Evolutionary conservation across 2,113 vertebrate genomes (phyloP).

Genomic region (Corvus hawaiiensis): DNA sequence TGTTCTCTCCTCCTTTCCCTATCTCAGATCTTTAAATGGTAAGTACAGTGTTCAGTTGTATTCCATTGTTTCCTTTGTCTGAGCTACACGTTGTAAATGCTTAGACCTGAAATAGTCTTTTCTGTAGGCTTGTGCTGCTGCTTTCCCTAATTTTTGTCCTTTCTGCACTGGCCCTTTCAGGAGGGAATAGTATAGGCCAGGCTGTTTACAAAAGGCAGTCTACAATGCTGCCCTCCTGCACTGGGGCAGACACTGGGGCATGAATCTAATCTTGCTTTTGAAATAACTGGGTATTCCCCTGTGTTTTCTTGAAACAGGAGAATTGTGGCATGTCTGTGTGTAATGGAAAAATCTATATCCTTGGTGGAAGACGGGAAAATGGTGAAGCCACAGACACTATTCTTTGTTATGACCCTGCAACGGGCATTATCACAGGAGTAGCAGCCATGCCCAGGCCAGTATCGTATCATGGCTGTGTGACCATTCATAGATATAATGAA

Average conservation of each 20-base stretch:
- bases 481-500: conserved; percentile 96
- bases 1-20: not conserved
- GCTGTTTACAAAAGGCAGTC: not conserved
- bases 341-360: conserved; percentile 97
- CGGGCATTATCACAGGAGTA: conserved; percentile 93
- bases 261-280: not conserved
- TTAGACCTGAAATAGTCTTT: not conserved
- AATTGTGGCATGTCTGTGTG: conserved; percentile 98
- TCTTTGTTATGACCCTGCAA: conserved; percentile 92
- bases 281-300: not conserved
- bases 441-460: conserved; percentile 96
- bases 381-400: conserved; percentile 95
- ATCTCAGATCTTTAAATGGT: not conserved
- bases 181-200: not conserved
- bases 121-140: not conserved
- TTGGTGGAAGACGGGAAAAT: conserved; percentile 90
- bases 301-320: conserved; percentile 79
- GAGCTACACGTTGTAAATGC: not conserved
- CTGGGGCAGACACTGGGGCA: not conserved
- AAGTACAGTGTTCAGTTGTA: not conserved
- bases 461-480: conserved; percentile 97
- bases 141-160: not conserved
- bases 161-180: not conserved
- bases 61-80: not conserved
- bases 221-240: not conserved